Conservation (phyloP, 1,140 invertebrate genomes). For the Muscidifurax raptorellus region DNA sequence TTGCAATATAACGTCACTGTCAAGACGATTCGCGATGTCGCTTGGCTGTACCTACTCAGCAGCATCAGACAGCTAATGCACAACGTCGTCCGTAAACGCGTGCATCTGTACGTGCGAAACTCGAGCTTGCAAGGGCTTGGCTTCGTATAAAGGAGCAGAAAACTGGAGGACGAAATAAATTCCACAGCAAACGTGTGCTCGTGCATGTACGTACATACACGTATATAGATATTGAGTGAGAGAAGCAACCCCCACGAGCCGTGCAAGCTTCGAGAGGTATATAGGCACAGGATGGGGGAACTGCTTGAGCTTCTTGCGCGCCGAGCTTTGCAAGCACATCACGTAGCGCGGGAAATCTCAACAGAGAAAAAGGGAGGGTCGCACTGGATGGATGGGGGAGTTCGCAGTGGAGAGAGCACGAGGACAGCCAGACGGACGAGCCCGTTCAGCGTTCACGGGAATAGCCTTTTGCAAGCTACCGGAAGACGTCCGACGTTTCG, state of each 20-base stretch:
- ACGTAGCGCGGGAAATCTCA: conserved; percentile 63
- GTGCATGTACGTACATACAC: neutral
- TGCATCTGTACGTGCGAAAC: neutral
- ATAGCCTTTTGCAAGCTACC: conserved; percentile 54
- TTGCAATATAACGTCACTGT: neutral
- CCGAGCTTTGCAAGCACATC: conserved; percentile 55
- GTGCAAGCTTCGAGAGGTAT: neutral
- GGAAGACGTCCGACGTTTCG: conserved; percentile 55
- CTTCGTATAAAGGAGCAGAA: neutral
- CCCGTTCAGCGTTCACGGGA: conserved; percentile 56
- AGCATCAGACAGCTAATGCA: no score
- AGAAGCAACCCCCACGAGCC: neutral
- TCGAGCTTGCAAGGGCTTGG: no score
- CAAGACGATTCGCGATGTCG: neutral
- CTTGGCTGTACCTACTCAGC: neutral
- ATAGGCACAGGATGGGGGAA: neutral
- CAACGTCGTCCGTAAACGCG: neutral
- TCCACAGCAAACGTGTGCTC: neutral
- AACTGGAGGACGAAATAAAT: conserved; percentile 11
- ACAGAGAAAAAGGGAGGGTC: conserved; percentile 48
- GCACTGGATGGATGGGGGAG: conserved; percentile 4
- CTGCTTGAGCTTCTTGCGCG: conserved; percentile 12
- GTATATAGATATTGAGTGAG: neutral
- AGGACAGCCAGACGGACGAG: conserved; percentile 2
- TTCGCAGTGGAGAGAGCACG: conserved; percentile 2